Percentiles rank a stretch among this genome's conserved stretches.
Evolutionary conservation across 53 echinoderm and acorn worm species (phyloP).

Genomic region (Henricia sp.): DNA sequence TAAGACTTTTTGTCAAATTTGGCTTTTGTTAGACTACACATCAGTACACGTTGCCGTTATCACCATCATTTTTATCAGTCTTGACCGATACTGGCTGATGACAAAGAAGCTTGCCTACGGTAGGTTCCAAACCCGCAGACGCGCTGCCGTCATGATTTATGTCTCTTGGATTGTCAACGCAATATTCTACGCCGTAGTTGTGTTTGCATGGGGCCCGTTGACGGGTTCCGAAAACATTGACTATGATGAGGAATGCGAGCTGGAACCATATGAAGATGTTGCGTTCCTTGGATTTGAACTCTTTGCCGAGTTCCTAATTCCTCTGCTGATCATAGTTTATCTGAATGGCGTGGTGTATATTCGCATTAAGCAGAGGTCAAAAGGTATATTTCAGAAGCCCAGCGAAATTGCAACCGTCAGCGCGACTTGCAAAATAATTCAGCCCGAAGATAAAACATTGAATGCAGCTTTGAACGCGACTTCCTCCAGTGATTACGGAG

Average conservation of each 20-base stretch:
- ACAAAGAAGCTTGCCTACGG: constrained; percentile 80
- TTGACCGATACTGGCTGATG: constrained; percentile 93
- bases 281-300: constrained; percentile 58
- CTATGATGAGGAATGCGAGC: constrained; percentile 74
- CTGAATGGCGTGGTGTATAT: constrained; percentile 75
- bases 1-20: constrained; percentile 63
- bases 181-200: constrained; percentile 55
- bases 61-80: constrained; percentile 78
- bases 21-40: constrained; percentile 70
- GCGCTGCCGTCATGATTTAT: constrained; percentile 22
- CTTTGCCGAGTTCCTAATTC: constrained; percentile 72
- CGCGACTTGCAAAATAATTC: background rate
- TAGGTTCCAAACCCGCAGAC: constrained; percentile 66
- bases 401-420: background rate
- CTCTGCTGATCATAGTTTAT: constrained; percentile 57
- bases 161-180: constrained; percentile 60
- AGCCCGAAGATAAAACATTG: background rate
- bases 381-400: constrained; percentile 54
- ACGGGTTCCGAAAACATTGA: constrained; percentile 37
- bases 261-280: constrained; percentile 55
- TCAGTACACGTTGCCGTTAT: constrained; percentile 68
- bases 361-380: constrained; percentile 75
- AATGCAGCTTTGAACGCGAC: background rate
- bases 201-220: constrained; percentile 67
- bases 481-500: background rate